phyloP scores from a whole-genome alignment of 53 echinoderm and acorn worm species.

The Hippasteria phrygiana region DNA sequence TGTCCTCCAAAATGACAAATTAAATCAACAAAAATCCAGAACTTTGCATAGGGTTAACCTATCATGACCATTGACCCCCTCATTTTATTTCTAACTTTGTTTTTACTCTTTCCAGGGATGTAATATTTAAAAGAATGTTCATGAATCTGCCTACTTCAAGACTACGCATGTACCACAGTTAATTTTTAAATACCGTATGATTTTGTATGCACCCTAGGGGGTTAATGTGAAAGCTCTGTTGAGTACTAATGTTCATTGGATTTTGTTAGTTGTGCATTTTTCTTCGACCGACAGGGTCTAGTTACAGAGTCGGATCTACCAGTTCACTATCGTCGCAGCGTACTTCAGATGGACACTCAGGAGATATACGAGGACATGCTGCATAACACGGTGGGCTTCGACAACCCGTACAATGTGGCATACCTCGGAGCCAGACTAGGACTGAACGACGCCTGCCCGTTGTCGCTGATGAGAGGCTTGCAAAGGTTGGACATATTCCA shows the following conservation, averaged over 20 bases:
- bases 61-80: too few species aligned
- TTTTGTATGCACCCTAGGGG: too few species aligned
- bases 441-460: conserved; percentile 69
- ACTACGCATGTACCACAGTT: too few species aligned
- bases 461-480: conserved; percentile 86
- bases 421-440: conserved; percentile 67
- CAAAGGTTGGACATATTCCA: conserved; percentile 73
- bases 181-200: too few species aligned
- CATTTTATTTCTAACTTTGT: too few species aligned
- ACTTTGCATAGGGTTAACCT: too few species aligned
- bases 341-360: conserved; percentile 70
- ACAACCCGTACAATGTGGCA: conserved; percentile 81
- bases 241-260: too few species aligned
- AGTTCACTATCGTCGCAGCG: conserved; percentile 79
- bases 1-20: too few species aligned
- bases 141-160: too few species aligned
- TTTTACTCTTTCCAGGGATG: background rate
- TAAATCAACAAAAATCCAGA: too few species aligned
- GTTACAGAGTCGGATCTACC: conserved; percentile 84
- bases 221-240: too few species aligned
- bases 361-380: conserved; percentile 89
- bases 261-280: background rate
- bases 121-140: background rate
- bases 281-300: conserved; percentile 68
- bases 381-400: conserved; percentile 85